These are phyloP conservation scores for Tribolium madens DNA, from an alignment of 1,140 invertebrate genomes.

Conservation along the genomic window DNA sequence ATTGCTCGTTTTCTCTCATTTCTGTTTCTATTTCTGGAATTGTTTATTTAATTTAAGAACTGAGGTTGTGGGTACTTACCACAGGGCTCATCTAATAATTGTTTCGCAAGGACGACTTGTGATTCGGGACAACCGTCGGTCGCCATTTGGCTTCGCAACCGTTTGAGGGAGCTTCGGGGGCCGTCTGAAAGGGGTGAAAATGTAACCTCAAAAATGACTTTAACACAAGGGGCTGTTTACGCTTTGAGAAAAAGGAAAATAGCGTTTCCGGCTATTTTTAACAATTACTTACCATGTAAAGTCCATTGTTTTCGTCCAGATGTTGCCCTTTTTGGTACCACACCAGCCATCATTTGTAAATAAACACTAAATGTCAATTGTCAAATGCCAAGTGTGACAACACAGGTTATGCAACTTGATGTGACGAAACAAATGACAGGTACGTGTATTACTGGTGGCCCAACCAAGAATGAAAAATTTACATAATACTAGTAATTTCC, in stretches of 20 bases:
- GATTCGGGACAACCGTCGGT: slow-evolving; percentile 86
- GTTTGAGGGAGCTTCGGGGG: slow-evolving; percentile 73
- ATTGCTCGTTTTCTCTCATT: slow-evolving; percentile 73
- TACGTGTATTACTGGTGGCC: neutral
- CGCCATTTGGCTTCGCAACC: slow-evolving; percentile 78
- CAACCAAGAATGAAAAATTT: too few relatives aligned
- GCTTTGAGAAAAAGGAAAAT: neutral
- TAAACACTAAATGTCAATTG: slow-evolving; percentile 34
- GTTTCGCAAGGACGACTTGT: slow-evolving; percentile 82
- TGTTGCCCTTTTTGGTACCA: slow-evolving; percentile 61
- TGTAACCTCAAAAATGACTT: neutral
- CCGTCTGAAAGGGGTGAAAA: slow-evolving; percentile 70
- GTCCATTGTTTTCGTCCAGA: slow-evolving; percentile 65
- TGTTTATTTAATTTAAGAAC: neutral
- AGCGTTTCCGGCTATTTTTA: slow-evolving; percentile 12
- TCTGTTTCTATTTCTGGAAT: slow-evolving; percentile 69
- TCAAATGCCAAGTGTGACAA: slow-evolving; percentile 24
- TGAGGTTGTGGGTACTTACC: slow-evolving; percentile 68
- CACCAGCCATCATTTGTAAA: slow-evolving; percentile 60
- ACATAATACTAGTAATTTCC: too few relatives aligned
- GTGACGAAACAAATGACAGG: neutral
- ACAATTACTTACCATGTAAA: slow-evolving; percentile 60
- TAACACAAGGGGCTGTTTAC: neutral
- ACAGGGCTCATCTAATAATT: slow-evolving; percentile 77
- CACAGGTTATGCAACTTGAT: slow-evolving; percentile 29